These are phyloP conservation scores for Tragelaphus eurycerus DNA, from an alignment of 2,797 vertebrate genomes.

Conservation along the genomic window DNA sequence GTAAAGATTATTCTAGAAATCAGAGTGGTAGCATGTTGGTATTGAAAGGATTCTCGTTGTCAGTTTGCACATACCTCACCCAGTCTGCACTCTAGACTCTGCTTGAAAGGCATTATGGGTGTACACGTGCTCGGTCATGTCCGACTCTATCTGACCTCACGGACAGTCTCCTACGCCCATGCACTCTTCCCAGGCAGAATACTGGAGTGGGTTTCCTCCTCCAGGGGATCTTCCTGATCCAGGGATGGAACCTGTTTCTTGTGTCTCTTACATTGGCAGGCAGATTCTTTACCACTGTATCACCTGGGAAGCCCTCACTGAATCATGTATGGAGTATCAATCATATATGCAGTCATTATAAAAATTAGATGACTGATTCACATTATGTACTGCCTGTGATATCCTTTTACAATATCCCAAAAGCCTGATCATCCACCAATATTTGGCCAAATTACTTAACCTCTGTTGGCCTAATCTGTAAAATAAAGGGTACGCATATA, in stretches of 20 bases:
- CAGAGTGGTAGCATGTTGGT: neutral
- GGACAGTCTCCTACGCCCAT: neutral
- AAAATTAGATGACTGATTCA: neutral
- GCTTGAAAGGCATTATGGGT: neutral
- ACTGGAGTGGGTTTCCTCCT: neutral
- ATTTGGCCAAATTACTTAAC: neutral
- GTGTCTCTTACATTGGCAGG: neutral
- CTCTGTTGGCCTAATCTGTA: neutral
- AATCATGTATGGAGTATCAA: neutral
- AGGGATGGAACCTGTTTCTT: neutral
- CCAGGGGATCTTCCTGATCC: neutral
- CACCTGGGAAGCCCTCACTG: neutral
- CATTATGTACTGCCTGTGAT: neutral
- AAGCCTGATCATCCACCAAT: neutral
- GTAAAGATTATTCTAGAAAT: neutral
- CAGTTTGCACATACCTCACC: neutral
- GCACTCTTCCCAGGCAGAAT: neutral
- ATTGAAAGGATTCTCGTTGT: neutral
- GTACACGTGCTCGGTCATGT: fast-evolving
- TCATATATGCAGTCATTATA: neutral
- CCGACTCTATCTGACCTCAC: neutral
- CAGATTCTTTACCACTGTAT: neutral
- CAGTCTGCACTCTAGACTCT: neutral
- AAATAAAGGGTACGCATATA: neutral
- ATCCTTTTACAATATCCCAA: neutral